Evolutionary conservation across 2,113 vertebrate genomes (phyloP).

Genomic region (Channa argus): DNA sequence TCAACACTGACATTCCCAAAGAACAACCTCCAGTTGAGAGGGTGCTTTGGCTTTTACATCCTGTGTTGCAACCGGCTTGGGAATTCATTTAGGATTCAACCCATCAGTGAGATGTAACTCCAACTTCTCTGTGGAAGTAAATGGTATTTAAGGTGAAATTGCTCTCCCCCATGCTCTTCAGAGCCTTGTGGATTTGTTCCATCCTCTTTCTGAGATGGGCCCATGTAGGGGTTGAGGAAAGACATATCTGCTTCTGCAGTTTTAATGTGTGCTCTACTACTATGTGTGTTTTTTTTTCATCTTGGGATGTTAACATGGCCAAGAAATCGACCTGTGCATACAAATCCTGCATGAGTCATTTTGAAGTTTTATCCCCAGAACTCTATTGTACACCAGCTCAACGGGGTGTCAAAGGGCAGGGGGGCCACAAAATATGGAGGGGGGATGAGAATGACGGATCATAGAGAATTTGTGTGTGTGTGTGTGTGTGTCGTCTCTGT

Average conservation of each 20-base stretch:
- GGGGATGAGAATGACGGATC: constrained; percentile 28
- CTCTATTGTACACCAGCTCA: constrained; percentile 28
- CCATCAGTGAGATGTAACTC: constrained; percentile 28
- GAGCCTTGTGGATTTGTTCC: constrained; percentile 24
- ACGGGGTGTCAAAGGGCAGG: constrained; percentile 29
- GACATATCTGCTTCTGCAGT: constrained; percentile 62
- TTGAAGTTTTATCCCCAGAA: constrained; percentile 40
- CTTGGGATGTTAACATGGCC: constrained; percentile 20
- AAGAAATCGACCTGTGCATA: constrained; percentile 16
- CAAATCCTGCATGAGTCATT: constrained; percentile 38
- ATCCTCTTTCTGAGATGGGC: constrained; percentile 51
- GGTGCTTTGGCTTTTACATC: constrained; percentile 17
- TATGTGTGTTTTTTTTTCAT: constrained; percentile 38
- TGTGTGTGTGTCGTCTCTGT: constrained; percentile 6
- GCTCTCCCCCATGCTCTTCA: constrained; percentile 33
- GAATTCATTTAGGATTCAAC: constrained; percentile 26
- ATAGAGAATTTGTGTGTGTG: constrained; percentile 5
- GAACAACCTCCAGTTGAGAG: constrained; percentile 49
- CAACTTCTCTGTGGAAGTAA: constrained; percentile 26
- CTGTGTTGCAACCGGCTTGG: neutral
- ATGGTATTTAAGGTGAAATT: constrained; percentile 41
- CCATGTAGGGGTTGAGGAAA: constrained; percentile 49
- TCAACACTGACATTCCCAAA: constrained; percentile 43
- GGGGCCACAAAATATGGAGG: constrained; percentile 44
- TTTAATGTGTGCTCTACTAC: constrained; percentile 55